Base-by-base conservation (phyloP, 1,140 invertebrate species). In the Ceratoteleas bidentatus region DNA sequence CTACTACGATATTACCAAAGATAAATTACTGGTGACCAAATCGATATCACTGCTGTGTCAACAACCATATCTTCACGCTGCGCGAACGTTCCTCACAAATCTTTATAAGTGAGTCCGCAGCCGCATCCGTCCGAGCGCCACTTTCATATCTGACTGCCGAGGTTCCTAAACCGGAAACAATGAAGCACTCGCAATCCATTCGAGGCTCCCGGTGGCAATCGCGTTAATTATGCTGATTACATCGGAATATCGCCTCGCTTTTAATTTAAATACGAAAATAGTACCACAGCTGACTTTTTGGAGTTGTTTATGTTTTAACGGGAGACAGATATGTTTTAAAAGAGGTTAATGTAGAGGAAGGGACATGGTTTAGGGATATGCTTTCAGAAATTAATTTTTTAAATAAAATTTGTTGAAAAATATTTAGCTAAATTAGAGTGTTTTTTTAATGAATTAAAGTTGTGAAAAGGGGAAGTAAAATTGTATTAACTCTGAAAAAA, bases 21-120 rank as follows among this genome's bases (percentile, higher is more conserved):
- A 99, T 92, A 96, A 96, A 91, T 93, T 99, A 75, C 97, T 96
- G 93, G 98, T 98, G 84, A 96, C 96, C 80, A 99, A 99, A 94
- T 97, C 96, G 92, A 97, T 99, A 88, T 95, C 95, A 68, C 93
- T 99, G 36, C 95, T 99, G 70, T 96, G 96, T 88, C 96, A 97
- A 88, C 93, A 97, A 78, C 96, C 98, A 36, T 97, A 97, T 92
- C 95, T 99, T 36, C 94, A 95, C 86, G 95, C 97, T 68, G 94
- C 96, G 53, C 94, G 95, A 87, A 94, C 95, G 86, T 97, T 99
- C 92, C 94, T 99, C 84, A 94, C 94, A 85, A 96, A 96, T 93
- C 92, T 98, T 73, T 97, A 97, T 89, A 95, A 95, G 95, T 96
- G 89, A 92, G 92, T 88, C 36, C n/a, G 6, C 57, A 61, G 54